These are phyloP conservation scores for Pomacea maculata DNA, from an alignment of 1,140 invertebrate genomes.

Conservation along the genomic window DNA sequence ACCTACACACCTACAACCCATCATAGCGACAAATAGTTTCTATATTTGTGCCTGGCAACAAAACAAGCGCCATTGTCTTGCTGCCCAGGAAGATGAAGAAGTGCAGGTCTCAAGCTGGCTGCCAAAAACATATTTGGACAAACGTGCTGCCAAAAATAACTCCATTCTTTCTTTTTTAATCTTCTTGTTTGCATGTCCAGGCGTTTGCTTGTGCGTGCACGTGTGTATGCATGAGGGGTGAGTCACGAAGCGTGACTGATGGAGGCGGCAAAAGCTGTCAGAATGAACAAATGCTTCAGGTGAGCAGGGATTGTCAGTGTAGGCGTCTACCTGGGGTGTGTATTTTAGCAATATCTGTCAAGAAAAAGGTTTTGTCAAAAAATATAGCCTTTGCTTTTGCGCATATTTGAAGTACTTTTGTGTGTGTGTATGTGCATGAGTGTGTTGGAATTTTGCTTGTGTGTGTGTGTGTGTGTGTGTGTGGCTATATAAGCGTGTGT, in stretches of 20 bases:
- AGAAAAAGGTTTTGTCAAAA: neutral
- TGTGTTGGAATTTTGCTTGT: slow-evolving; percentile 6
- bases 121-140: neutral
- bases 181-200: neutral
- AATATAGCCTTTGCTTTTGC: no score
- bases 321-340: neutral
- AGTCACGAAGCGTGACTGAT: neutral
- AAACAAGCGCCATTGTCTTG: neutral
- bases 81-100: neutral
- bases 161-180: no score
- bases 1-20: neutral
- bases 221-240: slow-evolving; percentile 1
- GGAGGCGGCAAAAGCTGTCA: neutral
- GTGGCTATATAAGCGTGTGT: neutral
- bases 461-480: neutral
- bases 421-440: slow-evolving; percentile 2
- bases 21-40: neutral
- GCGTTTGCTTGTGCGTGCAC: slow-evolving; percentile 3
- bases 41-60: neutral
- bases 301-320: neutral
- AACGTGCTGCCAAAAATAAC: neutral
- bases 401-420: neutral
- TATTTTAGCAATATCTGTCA: neutral
- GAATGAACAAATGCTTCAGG: neutral
- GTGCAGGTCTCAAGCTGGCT: neutral